Conservation (phyloP, 2,113 vertebrate species). For the zebrafish (Danio rerio) region GRCz12tu NC_133184.1:27282001-27282500, state of each 20-base stretch:
- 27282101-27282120: conserved; percentile 74
- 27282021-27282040: conserved; percentile 85
- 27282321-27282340: conserved; percentile 63
- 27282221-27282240: conserved; percentile 45
- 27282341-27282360: conserved; percentile 64
- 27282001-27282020: conserved; percentile 74
- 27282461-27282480: too few species aligned
- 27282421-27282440: background rate
- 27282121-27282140: conserved; percentile 77
- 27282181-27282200: conserved; percentile 80
- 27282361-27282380: conserved; percentile 58
- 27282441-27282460: too few species aligned
- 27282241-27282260: conserved; percentile 49
- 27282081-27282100: conserved; percentile 84
- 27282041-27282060: conserved; percentile 80
- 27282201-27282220: conserved; percentile 71
- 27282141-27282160: conserved; percentile 87
- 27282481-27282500: too few species aligned
- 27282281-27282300: conserved; percentile 50
- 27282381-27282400: conserved; percentile 16
- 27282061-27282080: conserved; percentile 92
- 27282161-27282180: conserved; percentile 88
- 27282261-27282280: conserved; percentile 48
- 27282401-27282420: too few species aligned
- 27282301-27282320: conserved; percentile 73